A percentile compares a stretch with the other conserved stretches of the same genome.
These are phyloP conservation scores for Hemithea aestivaria DNA, from an alignment of 2,888 invertebrate genomes.

Conservation along the genomic window DNA sequence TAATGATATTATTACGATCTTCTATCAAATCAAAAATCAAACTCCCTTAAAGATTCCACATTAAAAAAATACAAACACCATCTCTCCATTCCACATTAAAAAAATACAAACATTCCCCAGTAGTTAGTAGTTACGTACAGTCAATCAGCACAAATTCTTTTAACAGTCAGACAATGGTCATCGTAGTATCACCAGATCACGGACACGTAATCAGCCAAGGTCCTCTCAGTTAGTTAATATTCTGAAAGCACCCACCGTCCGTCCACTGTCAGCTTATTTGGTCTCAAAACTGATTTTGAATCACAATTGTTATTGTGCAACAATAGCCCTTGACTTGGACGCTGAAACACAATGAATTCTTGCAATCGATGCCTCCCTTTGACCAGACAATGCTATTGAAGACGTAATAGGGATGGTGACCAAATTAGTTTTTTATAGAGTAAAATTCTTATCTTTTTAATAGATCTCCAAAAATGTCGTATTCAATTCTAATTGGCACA, in stretches of 20 bases:
- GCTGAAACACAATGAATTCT: constrained; percentile 29
- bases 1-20: too few relatives aligned
- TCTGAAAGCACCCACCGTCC: constrained; percentile 39
- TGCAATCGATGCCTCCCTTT: constrained; percentile 33
- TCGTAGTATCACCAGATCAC: constrained; percentile 42
- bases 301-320: constrained; percentile 62
- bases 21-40: too few relatives aligned
- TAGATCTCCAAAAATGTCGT: too few relatives aligned
- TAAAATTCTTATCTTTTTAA: too few relatives aligned
- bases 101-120: too few relatives aligned
- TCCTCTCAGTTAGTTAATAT: constrained; percentile 50
- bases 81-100: too few relatives aligned
- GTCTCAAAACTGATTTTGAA: constrained; percentile 57
- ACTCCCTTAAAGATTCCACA: too few relatives aligned
- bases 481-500: too few relatives aligned
- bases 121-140: too few relatives aligned
- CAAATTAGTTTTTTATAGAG: too few relatives aligned
- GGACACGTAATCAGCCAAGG: constrained; percentile 50
- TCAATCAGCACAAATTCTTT: background rate
- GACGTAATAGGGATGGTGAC: too few relatives aligned
- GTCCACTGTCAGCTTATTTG: constrained; percentile 59
- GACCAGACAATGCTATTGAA: constrained; percentile 25
- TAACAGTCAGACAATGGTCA: background rate
- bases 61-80: too few relatives aligned
- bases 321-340: constrained; percentile 42